These are phyloP conservation scores for Coregonus sp. DNA, from an alignment of 2,797 vertebrate genomes.

Conservation along the genomic window DNA sequence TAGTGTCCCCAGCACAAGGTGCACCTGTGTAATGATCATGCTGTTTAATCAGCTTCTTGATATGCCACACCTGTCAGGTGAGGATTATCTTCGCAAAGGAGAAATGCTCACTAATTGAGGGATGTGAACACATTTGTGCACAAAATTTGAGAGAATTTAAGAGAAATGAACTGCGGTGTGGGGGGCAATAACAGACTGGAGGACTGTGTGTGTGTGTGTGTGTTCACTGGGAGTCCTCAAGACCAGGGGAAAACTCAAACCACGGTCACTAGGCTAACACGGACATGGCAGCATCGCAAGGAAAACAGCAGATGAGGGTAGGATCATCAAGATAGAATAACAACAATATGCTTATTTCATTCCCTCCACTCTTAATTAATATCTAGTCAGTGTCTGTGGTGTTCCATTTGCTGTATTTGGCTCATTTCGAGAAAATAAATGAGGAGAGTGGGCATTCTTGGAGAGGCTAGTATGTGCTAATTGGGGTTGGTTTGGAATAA, in stretches of 20 bases:
- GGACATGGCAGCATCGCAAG: conserved; percentile 20
- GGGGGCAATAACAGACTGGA: too few relatives aligned
- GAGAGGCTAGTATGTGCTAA: conserved; percentile 29
- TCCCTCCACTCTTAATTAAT: conserved; percentile 37
- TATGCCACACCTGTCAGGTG: too few relatives aligned
- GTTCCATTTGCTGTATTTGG: conserved; percentile 40
- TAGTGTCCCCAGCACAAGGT: too few relatives aligned
- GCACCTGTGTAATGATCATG: too few relatives aligned
- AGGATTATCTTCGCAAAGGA: too few relatives aligned
- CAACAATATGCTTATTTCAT: conserved; percentile 38
- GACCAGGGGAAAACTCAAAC: conserved; percentile 31
- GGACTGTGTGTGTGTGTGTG: neutral
- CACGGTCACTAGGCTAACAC: conserved; percentile 15
- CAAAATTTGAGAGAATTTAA: too few relatives aligned
- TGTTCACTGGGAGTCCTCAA: conserved; percentile 41
- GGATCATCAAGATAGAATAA: conserved; percentile 32
- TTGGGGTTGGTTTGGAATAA: conserved; percentile 32
- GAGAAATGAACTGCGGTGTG: conserved; percentile 46
- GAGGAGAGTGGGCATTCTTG: neutral
- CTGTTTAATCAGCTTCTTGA: too few relatives aligned
- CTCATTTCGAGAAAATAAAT: conserved; percentile 30
- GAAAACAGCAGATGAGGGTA: conserved; percentile 34
- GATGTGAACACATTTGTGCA: too few relatives aligned
- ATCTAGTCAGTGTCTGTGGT: conserved; percentile 24
- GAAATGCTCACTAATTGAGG: conserved; percentile 70